Base-by-base conservation (phyloP, 2,888 invertebrate genomes). In the Horisme vitalbata region DNA sequence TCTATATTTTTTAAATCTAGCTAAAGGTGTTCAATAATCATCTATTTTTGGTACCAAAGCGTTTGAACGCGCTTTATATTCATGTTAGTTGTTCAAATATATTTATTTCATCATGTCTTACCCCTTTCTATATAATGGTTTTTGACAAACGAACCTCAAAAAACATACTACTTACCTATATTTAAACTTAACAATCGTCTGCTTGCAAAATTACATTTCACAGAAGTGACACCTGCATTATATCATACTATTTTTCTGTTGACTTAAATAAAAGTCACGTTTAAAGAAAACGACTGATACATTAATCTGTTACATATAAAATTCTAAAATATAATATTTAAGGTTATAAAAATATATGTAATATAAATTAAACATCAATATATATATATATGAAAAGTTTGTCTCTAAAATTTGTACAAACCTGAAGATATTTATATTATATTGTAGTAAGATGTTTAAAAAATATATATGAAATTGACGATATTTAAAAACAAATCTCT, bases 1-100 rank as follows among this genome's bases (percentile, higher is more conserved):
- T 84, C 83, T 86, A 86, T 87, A 88, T 88, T 86, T 86, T 88
- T 83, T 85, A 87, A 85, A 84, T 83, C 79, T 88, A 86, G 82
- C 80, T 84, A 83, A 81, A 83, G 80, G 84, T 86, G 84, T 86
- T 87, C 87, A 86, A 70, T 74, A 83, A 79, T 80, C 80, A 79
- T 80, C 78, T 89, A 88, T 88, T 88, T 87, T 89, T 86, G 83
- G 85, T 85, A 87, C 84, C 80, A 76, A 78, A 62, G 69, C 68
- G 63, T 28, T 67, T 68, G 59, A 63, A 59, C 35, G 39, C 41
- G 49, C 38, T 30, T 36, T 61, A 65, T 70, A 69, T 58, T 68
- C 68, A n/a, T n/a, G n/a, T n/a, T n/a, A 64, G 68, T 3, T 6
- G 3, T 32, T 15, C 4, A n/a, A 23, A n/a, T 2, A 18, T 5